Evolutionary conservation across 2,113 vertebrate genomes (phyloP), one percentile per base, ranked within the genome.

Genomic region (Chloroceryle aenea): DNA sequence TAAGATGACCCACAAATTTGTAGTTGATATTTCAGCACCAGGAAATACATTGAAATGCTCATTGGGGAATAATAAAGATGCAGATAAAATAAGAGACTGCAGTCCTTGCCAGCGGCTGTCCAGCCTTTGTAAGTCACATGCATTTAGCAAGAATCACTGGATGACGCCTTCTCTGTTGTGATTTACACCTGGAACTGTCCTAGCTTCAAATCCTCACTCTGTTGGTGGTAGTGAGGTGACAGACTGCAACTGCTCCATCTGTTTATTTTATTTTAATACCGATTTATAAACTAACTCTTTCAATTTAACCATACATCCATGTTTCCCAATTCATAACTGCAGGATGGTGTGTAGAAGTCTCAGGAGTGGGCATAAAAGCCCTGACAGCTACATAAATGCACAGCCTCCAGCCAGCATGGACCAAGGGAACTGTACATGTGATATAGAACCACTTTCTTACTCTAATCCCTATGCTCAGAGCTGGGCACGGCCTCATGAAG

Each of bases 21-120:
- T 23, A 74, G 71, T 38, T 43, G 43, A 95, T 61, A 85, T 89
- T 82, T 87, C n/a, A 87, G 64, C 43, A 64, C 52, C 67, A 30
- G 66, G 73, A 85, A 83, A 69, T 34, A 62, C 1, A 75, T 4
- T 74, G 66, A 90, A 69, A 53, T 2, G 7, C 14, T 69, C 76
- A 91, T 10, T 2, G 0, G n/a, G 64, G 50, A 80, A 63, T 61
- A 55, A 91, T 38, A 76, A 56, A 27, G 71, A 87, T 12, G 23
- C 30, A 66, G 45, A 50, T 63, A 67, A 90, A 88, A 62, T 8
- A 61, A 42, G 67, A 88, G 64, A 42, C 14, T 1, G 1, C 1
- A 63, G 52, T 45, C 43, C 40, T 61, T 93, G 61, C 53, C 89
- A 79, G 36, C 0, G 0, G 67, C 55, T 72, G 73, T 23, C 29